Evolutionary conservation across 2,888 invertebrate species (phyloP), one percentile per base, ranked within the genome.

Genomic region (Eulithis testata): DNA sequence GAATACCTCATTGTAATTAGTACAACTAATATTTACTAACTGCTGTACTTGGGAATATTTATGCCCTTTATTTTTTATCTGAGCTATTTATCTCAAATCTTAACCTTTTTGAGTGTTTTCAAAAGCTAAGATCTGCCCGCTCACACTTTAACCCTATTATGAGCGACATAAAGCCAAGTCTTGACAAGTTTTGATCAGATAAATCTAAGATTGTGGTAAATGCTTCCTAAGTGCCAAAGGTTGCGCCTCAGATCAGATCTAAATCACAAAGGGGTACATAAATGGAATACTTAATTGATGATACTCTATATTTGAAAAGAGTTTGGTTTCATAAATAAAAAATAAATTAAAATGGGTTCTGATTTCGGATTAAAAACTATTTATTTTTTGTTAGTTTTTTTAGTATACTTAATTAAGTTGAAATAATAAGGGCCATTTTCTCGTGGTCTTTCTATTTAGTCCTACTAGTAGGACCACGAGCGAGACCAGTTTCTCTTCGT

Each of bases 141-240:
- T 68, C 1, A 14, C 64, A 73, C 60, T 74, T 67, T 49, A 65
- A 70, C 79, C 76, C 65, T 71, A 76, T 74, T 63, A 51, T 58
- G 45, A 57, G 45, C 53, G 47, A 57, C 74, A 75, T 75, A 73
- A 59, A 74, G 73, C 74, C 64, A 77, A 80, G 76, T 79, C 83
- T 86, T 87, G 86, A 87, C 87, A 89, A 90, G 74, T 90, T 90
- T 80, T 76, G 83, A 91, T 91, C 91, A 75, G 91, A 91, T 91
- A 89, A 77, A 69, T 63, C 60, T 66, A 68, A 83, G 83, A 84
- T 82, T 73, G 76, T 77, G 73, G 79, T 78, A 79, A 85, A 82
- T 72, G 79, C 80, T 69, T 67, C 71, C 71, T 73, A 80, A 79
- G 86, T 83, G 88, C 74, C 78, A 82, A 80, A 83, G 81, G 75